Conservation (phyloP, 2,113 vertebrate species). For the Notothenia coriiceps region DNA sequence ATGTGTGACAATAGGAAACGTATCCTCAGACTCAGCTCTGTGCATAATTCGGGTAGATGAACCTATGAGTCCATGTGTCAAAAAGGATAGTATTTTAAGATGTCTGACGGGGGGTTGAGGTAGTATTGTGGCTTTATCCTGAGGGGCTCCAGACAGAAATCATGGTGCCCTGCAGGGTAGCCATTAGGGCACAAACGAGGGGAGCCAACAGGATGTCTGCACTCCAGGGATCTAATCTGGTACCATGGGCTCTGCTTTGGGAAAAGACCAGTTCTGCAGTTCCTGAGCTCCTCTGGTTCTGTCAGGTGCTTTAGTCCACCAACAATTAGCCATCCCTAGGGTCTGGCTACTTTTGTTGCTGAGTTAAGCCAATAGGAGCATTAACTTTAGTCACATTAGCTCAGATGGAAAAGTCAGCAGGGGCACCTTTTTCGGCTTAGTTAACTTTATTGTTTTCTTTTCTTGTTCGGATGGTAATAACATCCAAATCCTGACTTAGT, state of each 20-base stretch:
- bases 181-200: slow-evolving; percentile 60
- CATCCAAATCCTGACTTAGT: slow-evolving; percentile 78
- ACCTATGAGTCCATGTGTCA: neutral
- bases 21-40: neutral
- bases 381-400: slow-evolving; percentile 82
- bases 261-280: slow-evolving; percentile 63
- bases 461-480: slow-evolving; percentile 75
- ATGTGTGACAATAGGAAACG: neutral
- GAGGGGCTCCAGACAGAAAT: slow-evolving; percentile 68
- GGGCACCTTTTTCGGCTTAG: slow-evolving; percentile 80
- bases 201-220: slow-evolving; percentile 68
- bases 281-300: slow-evolving; percentile 76
- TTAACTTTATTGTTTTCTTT: slow-evolving; percentile 83
- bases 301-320: slow-evolving; percentile 81
- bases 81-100: slow-evolving; percentile 27
- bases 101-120: slow-evolving; percentile 45
- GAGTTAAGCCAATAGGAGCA: slow-evolving; percentile 80
- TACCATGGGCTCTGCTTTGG: slow-evolving; percentile 60
- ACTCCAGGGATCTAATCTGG: slow-evolving; percentile 79
- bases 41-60: neutral
- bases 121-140: slow-evolving; percentile 46
- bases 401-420: slow-evolving; percentile 84
- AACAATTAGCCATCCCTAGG: slow-evolving; percentile 76
- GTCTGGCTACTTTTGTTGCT: slow-evolving; percentile 82
- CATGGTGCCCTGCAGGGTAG: slow-evolving; percentile 68